These are phyloP conservation scores for Littorina saxatilis DNA, from an alignment of 1,140 invertebrate species.

Conservation along the genomic window DNA sequence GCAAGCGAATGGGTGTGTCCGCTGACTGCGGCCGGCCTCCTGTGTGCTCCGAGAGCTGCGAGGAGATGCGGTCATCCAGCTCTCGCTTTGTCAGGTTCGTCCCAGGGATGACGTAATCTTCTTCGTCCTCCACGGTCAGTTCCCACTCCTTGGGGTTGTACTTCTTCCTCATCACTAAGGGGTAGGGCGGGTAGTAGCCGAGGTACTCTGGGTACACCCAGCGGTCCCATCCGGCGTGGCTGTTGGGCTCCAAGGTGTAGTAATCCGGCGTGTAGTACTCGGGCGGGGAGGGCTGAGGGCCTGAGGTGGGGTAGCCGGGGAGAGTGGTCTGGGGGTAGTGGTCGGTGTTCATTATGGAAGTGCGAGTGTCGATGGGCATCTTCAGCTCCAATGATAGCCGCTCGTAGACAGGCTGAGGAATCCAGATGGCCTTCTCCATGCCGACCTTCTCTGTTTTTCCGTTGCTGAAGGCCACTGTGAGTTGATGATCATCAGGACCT, in stretches of 20 bases:
- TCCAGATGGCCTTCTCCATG: conserved; percentile 63
- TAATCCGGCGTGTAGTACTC: conserved; percentile 50
- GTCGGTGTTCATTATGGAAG: conserved; percentile 55
- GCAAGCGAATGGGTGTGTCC: conserved; percentile 30
- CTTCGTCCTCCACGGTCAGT: conserved; percentile 39
- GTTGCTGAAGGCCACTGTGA: conserved; percentile 69
- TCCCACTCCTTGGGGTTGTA: conserved; percentile 11
- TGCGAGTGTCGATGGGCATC: conserved; percentile 63
- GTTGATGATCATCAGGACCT: conserved; percentile 59
- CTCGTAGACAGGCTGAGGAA: conserved; percentile 61
- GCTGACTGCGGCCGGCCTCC: conserved; percentile 4
- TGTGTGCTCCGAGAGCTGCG: conserved; percentile 59
- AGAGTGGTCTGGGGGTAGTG: conserved; percentile 64
- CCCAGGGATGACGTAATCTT: conserved; percentile 59
- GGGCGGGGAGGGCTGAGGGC: conserved; percentile 46
- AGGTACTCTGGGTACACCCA: conserved; percentile 40
- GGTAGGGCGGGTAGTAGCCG: conserved; percentile 52
- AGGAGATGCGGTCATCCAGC: conserved; percentile 63
- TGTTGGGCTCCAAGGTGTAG: conserved; percentile 47
- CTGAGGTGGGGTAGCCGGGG: conserved; percentile 57
- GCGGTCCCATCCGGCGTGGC: conserved; percentile 27
- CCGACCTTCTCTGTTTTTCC: conserved; percentile 62
- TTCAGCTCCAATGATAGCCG: conserved; percentile 64
- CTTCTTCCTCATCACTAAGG: conserved; percentile 41
- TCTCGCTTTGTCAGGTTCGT: conserved; percentile 63